A percentile compares a stretch with the other conserved stretches of the same genome.
These are phyloP conservation scores for Panurus biarmicus DNA, from an alignment of 2,113 vertebrate genomes.

Conservation along the genomic window DNA sequence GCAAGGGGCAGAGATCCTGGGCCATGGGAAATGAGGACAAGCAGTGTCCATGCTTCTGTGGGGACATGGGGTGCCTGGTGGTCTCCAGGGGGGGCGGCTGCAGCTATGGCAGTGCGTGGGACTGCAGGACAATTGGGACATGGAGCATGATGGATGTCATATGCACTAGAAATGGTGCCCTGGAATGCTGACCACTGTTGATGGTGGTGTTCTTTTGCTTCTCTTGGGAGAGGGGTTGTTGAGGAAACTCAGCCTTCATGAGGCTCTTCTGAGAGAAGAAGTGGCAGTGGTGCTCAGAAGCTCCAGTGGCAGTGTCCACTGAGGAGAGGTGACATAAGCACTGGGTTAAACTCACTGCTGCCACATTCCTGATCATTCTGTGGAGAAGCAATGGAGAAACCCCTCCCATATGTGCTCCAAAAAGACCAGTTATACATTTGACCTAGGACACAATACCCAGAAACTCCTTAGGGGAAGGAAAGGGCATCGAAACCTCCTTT, in stretches of 20 bases:
- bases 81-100: rapidly evolving
- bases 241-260: not conserved
- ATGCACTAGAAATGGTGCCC: not conserved
- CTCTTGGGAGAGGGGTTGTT: not conserved
- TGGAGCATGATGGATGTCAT: rapidly evolving
- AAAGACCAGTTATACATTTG: not conserved
- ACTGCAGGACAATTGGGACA: rapidly evolving
- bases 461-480: not conserved
- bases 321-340: not conserved
- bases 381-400: not conserved
- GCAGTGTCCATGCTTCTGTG: rapidly evolving
- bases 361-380: not conserved
- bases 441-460: not conserved
- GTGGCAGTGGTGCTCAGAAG: rapidly evolving
- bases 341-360: rapidly evolving
- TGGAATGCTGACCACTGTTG: not conserved
- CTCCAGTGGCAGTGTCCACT: rapidly evolving
- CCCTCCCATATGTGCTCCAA: not conserved
- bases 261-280: not conserved
- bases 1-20: not conserved
- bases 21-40: not conserved
- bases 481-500: not conserved
- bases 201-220: not conserved
- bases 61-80: rapidly evolving
- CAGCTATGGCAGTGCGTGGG: rapidly evolving